Base-by-base conservation (phyloP, 1,140 invertebrate genomes). In the Dolichoris vasculosae region DNA sequence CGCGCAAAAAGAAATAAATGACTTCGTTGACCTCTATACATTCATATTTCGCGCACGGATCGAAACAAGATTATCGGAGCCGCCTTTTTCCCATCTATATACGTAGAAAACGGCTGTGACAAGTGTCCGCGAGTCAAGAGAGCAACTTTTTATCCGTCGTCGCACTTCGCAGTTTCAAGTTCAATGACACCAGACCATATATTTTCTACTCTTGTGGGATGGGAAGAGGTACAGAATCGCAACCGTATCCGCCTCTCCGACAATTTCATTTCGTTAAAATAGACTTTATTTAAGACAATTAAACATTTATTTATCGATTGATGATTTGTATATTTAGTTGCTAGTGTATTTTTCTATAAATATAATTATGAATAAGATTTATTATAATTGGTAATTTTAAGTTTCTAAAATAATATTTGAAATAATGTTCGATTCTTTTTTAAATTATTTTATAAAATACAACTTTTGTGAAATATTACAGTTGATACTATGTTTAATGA, bases 171-270 rank as follows among this genome's bases (percentile, higher is more conserved):
- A 67, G 35, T 69, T 40, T 55, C 38, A 40, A 69, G 83, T 84
- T 84, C 83, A 78, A 78, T 69, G 83, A 78, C 73, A 84, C 73
- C 38, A n/a, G 46, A 51, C 13, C 48, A 13, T 55, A 51, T 15
- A 51, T 51, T 77, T 77, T 77, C 46, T 20, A 51, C 75, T 77
- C 55, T 51, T 32, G 40, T 48, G 23, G 4, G 13, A 32, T 73
- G 35, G 32, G 35, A 35, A 38, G 8, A 40, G 43, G 30, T 30
- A 32, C 13, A 51, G 51, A 30, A 32, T 35, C 15, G 3, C 32
- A 23, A 67, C 23, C 55, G 13, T 20, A 59, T 59, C 23, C 20
- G 48, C 15, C 55, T 59, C 20, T 26, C 2, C 9, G 55, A 59
- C n/a, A 40, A 23, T 69, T 38, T 69, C 20, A 38, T 40, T 69